These are phyloP conservation scores for Lutjanus campechanus DNA, from an alignment of 2,797 vertebrate species.

Conservation along the genomic window DNA sequence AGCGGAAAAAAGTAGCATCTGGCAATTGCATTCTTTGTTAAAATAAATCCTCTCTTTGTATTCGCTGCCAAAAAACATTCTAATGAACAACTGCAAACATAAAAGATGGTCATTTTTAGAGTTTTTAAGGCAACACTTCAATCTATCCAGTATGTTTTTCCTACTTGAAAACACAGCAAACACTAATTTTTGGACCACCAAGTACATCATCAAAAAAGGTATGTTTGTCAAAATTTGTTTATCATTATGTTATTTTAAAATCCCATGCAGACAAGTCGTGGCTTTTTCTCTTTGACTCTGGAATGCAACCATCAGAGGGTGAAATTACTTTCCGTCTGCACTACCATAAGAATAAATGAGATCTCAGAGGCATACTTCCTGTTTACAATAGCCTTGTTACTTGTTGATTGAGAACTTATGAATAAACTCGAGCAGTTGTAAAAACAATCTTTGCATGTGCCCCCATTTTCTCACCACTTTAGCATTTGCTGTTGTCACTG, in stretches of 20 bases:
- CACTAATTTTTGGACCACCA: neutral
- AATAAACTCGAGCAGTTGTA: slow-evolving; percentile 32
- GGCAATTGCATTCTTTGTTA: slow-evolving; percentile 10
- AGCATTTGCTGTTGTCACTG: slow-evolving; percentile 1
- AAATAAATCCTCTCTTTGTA: slow-evolving; percentile 3
- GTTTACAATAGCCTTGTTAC: slow-evolving; percentile 46
- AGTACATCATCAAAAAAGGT: neutral
- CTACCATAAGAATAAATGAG: slow-evolving; percentile 47
- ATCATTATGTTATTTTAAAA: slow-evolving; percentile 30
- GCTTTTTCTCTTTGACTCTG: slow-evolving; percentile 27
- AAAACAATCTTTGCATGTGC: slow-evolving; percentile 22
- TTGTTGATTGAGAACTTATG: slow-evolving; percentile 41
- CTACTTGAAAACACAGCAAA: neutral
- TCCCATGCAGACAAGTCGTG: slow-evolving; percentile 38
- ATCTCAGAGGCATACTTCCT: slow-evolving; percentile 60
- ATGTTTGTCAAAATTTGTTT: slow-evolving; percentile 24
- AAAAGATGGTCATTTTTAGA: neutral
- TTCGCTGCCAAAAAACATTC: neutral
- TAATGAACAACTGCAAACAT: slow-evolving; percentile 3
- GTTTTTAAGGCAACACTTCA: neutral
- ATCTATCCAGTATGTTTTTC: neutral
- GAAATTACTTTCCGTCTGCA: slow-evolving; percentile 51
- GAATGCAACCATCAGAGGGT: slow-evolving; percentile 53
- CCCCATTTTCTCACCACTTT: slow-evolving; percentile 30
- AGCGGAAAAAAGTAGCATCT: slow-evolving; percentile 3